Conservation (phyloP, 2,113 vertebrate genomes). For the Dasypus novemcinctus region DNA sequence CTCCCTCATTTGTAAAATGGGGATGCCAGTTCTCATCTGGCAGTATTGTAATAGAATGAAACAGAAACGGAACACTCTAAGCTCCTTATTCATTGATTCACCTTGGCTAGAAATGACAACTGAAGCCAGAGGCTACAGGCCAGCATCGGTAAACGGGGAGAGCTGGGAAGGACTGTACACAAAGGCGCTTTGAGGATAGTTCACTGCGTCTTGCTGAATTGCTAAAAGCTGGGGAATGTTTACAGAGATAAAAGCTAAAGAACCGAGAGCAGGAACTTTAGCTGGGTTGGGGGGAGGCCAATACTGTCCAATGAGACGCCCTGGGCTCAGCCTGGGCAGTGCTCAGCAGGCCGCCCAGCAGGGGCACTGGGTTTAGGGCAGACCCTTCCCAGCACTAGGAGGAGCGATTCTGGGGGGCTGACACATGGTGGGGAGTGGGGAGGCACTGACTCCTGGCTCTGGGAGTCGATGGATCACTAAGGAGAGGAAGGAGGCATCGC, state of each 20-base stretch:
- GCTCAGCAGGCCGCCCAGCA: no score
- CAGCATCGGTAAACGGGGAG: neutral
- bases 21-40: neutral
- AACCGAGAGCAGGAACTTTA: neutral
- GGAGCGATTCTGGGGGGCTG: no score
- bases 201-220: neutral
- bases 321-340: no score
- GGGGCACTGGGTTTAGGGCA: no score
- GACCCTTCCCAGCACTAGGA: no score
- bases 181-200: neutral
- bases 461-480: neutral
- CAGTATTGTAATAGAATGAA: neutral
- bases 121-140: neutral
- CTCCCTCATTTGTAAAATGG: no score
- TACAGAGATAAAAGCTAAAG: neutral
- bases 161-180: neutral
- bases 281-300: neutral
- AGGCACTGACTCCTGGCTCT: neutral
- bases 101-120: neutral
- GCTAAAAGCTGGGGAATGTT: neutral
- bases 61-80: neutral
- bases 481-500: neutral
- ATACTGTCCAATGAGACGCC: neutral
- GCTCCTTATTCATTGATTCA: neutral
- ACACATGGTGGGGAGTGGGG: no score